A percentile compares a stretch with the other conserved stretches of the same genome.
phyloP scores from a whole-genome alignment of 2,888 invertebrate genomes.

The Hofmannophila pseudospretella region DNA sequence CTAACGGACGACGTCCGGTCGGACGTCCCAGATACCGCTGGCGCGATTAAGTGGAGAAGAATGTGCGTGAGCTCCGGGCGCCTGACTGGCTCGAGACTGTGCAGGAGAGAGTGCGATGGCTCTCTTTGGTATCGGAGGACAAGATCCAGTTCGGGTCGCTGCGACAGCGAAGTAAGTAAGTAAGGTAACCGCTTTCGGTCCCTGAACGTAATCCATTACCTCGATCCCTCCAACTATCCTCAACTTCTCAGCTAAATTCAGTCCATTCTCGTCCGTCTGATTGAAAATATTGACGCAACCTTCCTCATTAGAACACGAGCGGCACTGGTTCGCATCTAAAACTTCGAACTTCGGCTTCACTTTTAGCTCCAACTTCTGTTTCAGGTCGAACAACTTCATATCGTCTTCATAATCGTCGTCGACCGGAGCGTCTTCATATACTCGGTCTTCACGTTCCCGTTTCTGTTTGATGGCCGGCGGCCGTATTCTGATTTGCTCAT shows the following conservation, averaged over 20 bases:
- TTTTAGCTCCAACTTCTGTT: slow-evolving; percentile 39
- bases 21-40: too few species aligned
- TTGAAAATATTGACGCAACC: slow-evolving; percentile 50
- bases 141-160: too few species aligned
- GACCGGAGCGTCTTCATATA: slow-evolving; percentile 43
- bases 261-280: slow-evolving; percentile 41
- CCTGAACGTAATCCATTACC: slow-evolving; percentile 42
- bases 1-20: too few species aligned
- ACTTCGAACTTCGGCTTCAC: slow-evolving; percentile 44
- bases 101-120: too few species aligned
- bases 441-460: slow-evolving; percentile 30
- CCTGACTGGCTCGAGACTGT: too few species aligned
- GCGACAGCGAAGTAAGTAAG: too few species aligned
- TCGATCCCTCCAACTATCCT: slow-evolving; percentile 51
- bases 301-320: slow-evolving; percentile 48
- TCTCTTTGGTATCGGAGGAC: too few species aligned
- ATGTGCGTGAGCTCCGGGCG: too few species aligned
- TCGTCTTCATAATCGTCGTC: slow-evolving; percentile 59
- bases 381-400: slow-evolving; percentile 58
- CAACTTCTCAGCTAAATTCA: slow-evolving; percentile 51
- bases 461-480: slow-evolving; percentile 24
- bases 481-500: slow-evolving; percentile 29
- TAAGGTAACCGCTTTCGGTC: too few species aligned
- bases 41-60: too few species aligned
- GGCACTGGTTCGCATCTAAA: slow-evolving; percentile 35